Base-by-base conservation (phyloP, 2,797 vertebrate genomes). In the Leptodactylus fallax region DNA sequence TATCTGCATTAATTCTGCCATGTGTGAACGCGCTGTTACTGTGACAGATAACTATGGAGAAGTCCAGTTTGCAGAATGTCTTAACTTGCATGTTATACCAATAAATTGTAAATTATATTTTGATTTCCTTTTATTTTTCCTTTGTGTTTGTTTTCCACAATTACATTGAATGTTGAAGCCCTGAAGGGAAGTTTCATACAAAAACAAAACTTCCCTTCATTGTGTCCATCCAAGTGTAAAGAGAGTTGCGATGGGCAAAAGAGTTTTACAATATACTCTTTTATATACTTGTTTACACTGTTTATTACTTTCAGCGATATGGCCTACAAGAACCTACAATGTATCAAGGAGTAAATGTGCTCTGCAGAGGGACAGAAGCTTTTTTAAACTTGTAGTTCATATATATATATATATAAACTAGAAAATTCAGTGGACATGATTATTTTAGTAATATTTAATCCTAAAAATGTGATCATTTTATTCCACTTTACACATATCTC, bases 161-260 rank as follows among this genome's bases (percentile, higher is more conserved):
- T 86, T 72, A 79, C 85, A 83, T 86, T 89, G 87, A 89, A 89
- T 86, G 47, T 61, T 69, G 17, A 69, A 83, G 63, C 72, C 67
- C 61, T 21, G 74, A 89, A 58, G 80, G 88, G 88, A 89, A 89
- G 88, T 89, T 89, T 87, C 80, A 89, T 87, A 89, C 85, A 89
- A 89, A 89, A 89, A 83, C 88, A 89, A 89, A 89, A 87, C 88
- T 89, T 89, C 88, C 88, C 88, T 61, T 83, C 80, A 89, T 89
- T 89, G 88, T 89, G 88, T 89, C 80, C 65, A 79, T 71, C 72
- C 23, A 47, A 86, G 84, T 86, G 88, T 79, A 89, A 86, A 89
- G 76, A 58, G 60, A 58, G 53, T 45, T 72, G n/a, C n/a, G 63
- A 89, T 89, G 85, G 74, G 63, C 79, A 82, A 19, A 78, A 49